Percentiles rank a stretch among this genome's conserved stretches.
Conservation (phyloP, 2,113 vertebrate genomes). For the Lycaon pictus region DNA sequence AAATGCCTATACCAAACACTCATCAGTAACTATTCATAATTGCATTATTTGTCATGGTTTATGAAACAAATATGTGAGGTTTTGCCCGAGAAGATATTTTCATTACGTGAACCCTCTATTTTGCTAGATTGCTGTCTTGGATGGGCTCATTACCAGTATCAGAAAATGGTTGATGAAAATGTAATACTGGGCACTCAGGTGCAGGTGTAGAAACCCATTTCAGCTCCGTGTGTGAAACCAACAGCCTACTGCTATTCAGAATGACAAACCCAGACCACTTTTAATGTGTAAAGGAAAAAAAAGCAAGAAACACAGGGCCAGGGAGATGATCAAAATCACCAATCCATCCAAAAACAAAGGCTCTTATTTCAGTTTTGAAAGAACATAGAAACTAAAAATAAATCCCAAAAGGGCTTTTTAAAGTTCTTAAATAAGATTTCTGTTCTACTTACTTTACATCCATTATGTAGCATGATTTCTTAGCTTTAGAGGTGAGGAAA, state of each 20-base stretch:
- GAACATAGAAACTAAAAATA: slow-evolving; percentile 34
- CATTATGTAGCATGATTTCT: slow-evolving; percentile 12
- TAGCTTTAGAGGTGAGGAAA: not conserved
- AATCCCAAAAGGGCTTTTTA: not conserved
- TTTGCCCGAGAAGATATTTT: slow-evolving; percentile 31
- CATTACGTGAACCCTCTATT: not conserved
- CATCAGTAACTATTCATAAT: not conserved
- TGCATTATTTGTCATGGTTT: slow-evolving; percentile 6
- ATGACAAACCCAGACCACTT: not conserved
- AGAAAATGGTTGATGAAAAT: not conserved
- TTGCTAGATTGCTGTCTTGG: not conserved
- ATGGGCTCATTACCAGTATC: not conserved
- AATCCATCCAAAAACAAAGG: not conserved
- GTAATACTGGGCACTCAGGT: not conserved
- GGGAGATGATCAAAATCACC: not conserved
- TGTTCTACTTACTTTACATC: not conserved
- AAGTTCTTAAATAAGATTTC: not conserved
- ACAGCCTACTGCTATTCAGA: not conserved
- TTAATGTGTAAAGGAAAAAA: not conserved
- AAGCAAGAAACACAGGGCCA: not conserved
- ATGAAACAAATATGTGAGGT: slow-evolving; percentile 1
- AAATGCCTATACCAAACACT: not conserved
- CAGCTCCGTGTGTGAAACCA: not conserved
- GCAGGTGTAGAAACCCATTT: not conserved
- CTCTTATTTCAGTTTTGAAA: slow-evolving; percentile 48